Percentiles rank a stretch among this genome's conserved stretches.
phyloP scores from a whole-genome alignment of 1,140 invertebrate genomes.

The Tetragonula clypearis region DNA sequence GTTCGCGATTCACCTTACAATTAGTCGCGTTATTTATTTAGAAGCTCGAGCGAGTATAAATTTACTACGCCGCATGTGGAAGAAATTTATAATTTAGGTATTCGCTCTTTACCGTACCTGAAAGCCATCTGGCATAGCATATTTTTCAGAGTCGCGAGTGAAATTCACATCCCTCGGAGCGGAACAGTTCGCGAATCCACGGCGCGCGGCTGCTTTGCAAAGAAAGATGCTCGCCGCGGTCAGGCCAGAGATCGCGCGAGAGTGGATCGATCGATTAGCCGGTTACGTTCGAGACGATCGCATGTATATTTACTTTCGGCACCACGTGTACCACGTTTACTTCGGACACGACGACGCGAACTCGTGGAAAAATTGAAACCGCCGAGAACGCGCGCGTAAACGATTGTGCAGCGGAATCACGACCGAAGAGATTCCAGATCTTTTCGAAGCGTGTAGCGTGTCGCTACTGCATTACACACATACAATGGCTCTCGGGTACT shows the following conservation, averaged over 20 bases:
- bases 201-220: not conserved
- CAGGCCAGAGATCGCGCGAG: constrained; percentile 9
- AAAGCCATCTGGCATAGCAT: constrained; percentile 71
- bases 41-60: constrained; percentile 30
- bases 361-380: not conserved
- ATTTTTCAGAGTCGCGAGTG: constrained; percentile 42
- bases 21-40: constrained; percentile 30
- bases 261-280: constrained; percentile 1
- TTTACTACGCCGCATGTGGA: constrained; percentile 30
- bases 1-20: constrained; percentile 41
- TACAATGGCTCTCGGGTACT: constrained; percentile 31
- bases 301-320: not conserved
- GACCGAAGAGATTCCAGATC: not conserved
- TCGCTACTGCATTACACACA: not conserved
- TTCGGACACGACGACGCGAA: not conserved
- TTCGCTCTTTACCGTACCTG: constrained; percentile 71
- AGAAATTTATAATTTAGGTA: constrained; percentile 58
- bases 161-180: constrained; percentile 47
- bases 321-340: not conserved
- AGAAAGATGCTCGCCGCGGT: not conserved
- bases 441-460: not conserved
- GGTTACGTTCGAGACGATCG: not conserved
- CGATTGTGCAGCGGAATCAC: not conserved
- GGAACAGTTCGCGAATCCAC: constrained; percentile 25
- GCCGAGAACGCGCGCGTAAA: not conserved